phyloP scores from a whole-genome alignment of 2,113 vertebrate species.

The Cyphomyrus discorhynchus region DNA sequence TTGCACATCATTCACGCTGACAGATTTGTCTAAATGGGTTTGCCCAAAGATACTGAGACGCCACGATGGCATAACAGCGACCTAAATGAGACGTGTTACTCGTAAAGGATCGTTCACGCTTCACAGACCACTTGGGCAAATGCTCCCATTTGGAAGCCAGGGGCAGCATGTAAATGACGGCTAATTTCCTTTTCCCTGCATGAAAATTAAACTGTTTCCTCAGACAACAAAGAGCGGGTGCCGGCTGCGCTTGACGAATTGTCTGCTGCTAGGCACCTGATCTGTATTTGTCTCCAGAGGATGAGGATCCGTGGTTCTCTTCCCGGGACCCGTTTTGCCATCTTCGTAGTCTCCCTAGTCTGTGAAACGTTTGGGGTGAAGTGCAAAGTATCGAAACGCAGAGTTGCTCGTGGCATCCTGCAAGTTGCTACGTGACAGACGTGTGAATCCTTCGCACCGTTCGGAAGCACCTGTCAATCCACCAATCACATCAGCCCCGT shows the following conservation, averaged over 20 bases:
- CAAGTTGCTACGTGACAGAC: background rate
- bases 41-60: background rate
- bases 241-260: background rate
- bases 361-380: background rate
- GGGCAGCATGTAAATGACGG: slow-evolving; percentile 1
- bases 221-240: background rate
- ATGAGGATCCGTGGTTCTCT: background rate
- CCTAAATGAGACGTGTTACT: background rate
- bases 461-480: background rate
- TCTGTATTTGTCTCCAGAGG: background rate
- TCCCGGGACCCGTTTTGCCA: background rate
- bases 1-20: slow-evolving; percentile 2
- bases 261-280: background rate
- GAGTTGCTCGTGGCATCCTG: background rate
- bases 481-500: background rate
- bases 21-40: slow-evolving; percentile 6
- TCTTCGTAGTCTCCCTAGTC: background rate
- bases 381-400: background rate
- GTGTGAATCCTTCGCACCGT: background rate
- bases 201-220: slow-evolving; percentile 7
- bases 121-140: background rate
- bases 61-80: background rate
- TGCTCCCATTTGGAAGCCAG: background rate
- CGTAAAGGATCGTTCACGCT: background rate
- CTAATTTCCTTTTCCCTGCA: background rate